A percentile compares a stretch with the other conserved stretches of the same genome.
These are phyloP conservation scores for Falco columbarius DNA, from an alignment of 2,797 vertebrate genomes.

Conservation along the genomic window DNA sequence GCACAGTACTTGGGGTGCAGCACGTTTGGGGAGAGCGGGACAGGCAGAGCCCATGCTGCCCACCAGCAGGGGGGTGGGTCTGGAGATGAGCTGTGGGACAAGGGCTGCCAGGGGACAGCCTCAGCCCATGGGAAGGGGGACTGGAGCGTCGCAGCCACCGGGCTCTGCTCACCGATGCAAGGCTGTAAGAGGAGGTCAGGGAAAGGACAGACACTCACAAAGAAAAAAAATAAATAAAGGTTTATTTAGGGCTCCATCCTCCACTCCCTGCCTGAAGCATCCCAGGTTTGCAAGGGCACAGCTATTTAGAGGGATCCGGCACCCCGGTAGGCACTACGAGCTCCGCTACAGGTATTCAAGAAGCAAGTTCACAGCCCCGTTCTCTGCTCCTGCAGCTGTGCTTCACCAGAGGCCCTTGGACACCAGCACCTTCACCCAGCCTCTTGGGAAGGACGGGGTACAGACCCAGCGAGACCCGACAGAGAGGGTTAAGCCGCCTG, in stretches of 20 bases:
- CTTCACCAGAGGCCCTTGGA: background rate
- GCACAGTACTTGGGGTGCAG: background rate
- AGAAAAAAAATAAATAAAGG: background rate
- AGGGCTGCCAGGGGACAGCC: background rate
- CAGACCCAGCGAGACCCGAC: background rate
- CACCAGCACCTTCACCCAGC: background rate
- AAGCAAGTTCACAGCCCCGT: background rate
- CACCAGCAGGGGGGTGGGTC: accelerated
- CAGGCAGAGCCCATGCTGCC: background rate
- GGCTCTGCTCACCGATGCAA: accelerated
- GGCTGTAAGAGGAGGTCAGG: background rate
- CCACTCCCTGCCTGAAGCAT: background rate
- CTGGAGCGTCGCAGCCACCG: accelerated
- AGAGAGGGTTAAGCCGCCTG: conserved; percentile 23
- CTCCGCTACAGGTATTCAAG: background rate
- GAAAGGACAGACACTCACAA: background rate
- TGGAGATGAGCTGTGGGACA: background rate
- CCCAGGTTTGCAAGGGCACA: background rate
- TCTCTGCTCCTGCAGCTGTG: background rate
- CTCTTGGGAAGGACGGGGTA: background rate
- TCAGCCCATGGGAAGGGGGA: accelerated
- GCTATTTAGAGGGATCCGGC: background rate
- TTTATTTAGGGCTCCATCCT: background rate
- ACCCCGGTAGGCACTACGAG: accelerated
- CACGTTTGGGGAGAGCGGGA: background rate